These are phyloP conservation scores for Asarcornis scutulata DNA, from an alignment of 2,113 vertebrate genomes.

Conservation along the genomic window DNA sequence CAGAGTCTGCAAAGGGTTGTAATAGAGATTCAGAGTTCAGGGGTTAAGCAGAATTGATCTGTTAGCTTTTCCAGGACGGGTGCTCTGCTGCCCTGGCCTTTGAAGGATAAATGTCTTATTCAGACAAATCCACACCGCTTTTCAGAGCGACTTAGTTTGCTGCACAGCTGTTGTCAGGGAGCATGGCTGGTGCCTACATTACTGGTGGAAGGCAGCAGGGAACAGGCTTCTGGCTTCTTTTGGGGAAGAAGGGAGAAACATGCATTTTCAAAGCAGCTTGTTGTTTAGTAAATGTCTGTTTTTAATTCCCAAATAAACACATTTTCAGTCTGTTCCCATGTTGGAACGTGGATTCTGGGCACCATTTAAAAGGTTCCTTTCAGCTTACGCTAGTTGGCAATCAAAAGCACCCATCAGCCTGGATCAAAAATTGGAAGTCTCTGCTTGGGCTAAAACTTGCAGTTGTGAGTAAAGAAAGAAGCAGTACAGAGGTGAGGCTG, in stretches of 20 bases:
- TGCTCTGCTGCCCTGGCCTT: conserved; percentile 13
- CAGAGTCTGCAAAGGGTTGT: neutral
- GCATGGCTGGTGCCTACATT: neutral
- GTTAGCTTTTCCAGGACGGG: conserved; percentile 6
- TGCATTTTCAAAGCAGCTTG: neutral
- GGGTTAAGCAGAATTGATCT: conserved; percentile 71
- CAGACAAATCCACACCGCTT: conserved; percentile 69
- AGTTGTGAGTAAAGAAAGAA: neutral
- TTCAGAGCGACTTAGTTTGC: conserved; percentile 41
- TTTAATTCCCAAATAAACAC: neutral
- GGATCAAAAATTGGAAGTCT: neutral
- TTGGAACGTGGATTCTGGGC: neutral
- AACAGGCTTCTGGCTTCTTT: neutral
- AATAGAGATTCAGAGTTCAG: conserved; percentile 33
- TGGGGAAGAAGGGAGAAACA: neutral
- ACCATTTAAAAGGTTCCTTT: neutral
- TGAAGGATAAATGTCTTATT: conserved; percentile 71
- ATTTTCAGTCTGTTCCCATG: neutral
- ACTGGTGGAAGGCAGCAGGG: neutral
- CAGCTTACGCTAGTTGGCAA: neutral
- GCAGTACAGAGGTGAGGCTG: neutral
- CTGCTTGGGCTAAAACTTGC: neutral
- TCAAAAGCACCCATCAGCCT: neutral
- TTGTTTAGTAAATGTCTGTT: neutral
- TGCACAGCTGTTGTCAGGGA: neutral